Base-by-base conservation (phyloP, 2,888 invertebrate species). In the Athripsodes cinereus region DNA sequence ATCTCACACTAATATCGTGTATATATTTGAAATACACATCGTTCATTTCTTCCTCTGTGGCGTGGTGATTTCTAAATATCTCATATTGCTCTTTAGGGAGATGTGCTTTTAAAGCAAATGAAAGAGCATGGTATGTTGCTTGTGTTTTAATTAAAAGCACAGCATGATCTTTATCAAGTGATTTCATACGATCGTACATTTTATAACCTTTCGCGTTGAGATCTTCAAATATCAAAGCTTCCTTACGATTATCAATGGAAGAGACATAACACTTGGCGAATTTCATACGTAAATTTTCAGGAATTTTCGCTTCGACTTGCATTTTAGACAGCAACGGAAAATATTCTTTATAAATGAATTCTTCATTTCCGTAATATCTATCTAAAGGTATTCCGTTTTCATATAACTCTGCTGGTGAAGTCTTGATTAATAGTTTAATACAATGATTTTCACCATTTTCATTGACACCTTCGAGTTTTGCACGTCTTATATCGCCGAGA, bases 301-400 rank as follows among this genome's bases (percentile, higher is more conserved):
- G 60, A 1, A 65, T 64, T 2, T 54, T 50, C 18, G 48, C 48
- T 16, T 64, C 54, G 0, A 55, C 49, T 61, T 66, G 64, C 11
- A 66, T n/a, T 56, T 34, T 54, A 19, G 50, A 21, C 11, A 61
- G 48, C 2, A 22, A 21, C 2, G 61, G 61, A 26, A 61, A 40
- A 18, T 58, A 46, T 34, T 46, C 34, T 6, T 50, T 52, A 22
- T 61, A 61, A 10, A 48, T 22, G 47, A 31, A 19, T 18, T 50
- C 40, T 22, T 61, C 61, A 31, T 48, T 53, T 18, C 13, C 19
- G 19, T 58, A 58, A 47, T 35, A 55, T 10, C 20, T 26, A 22
- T 55, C 44, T 5, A 58, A 13, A 3, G 55, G 54, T 16, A 58
- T 16, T 35, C 44, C 34, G 48, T 53, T 31, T 49, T n/a, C n/a